Base-by-base conservation (phyloP, 2,888 invertebrate genomes). In the Saturnia japonica region DNA sequence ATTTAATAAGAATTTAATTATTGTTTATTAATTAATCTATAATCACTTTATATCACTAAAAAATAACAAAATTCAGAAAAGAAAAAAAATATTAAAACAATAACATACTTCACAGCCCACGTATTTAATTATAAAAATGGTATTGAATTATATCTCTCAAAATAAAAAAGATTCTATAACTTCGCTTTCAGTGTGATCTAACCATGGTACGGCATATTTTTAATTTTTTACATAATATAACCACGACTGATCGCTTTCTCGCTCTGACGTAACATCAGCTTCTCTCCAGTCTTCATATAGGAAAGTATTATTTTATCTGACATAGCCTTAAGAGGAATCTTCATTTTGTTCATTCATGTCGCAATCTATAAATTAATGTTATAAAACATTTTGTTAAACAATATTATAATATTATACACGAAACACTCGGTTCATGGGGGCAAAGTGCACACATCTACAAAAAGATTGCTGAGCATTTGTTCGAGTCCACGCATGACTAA, bases 221-320 rank as follows among this genome's bases (percentile, higher is more conserved):
- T 40, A 62, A 22, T 64, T 64, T 64, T 64, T 64, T 64, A 12
- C 64, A 64, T 64, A 64, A 40, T 40, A 64, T 64, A 40, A 40
- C 40, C 64, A 34, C 64, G 64, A 19, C 64, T 34, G 62, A 34
- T 34, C 62, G 34, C 62, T 64, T 64, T 64, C 64, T 64, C 64
- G 40, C 7, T 64, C 40, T 64, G 64, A 64, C 40, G 64, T 40
- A 64, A 64, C 40, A 64, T 64, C 64, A 40, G 64, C 64, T 64
- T 64, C 64, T 64, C 64, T 64, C 64, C n/a, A 64, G 64, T 40
- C 40, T 64, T 64, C 64, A 64, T 64, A 40, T 34, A 64, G 40
- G 40, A 64, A 64, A 64, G 64, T 64, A n/a, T 19, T 64, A 64
- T 8, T 64, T 6, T 60, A 64, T 40, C 22, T 64, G 40, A 64